A percentile compares a stretch with the other conserved stretches of the same genome.
phyloP scores from a whole-genome alignment of 2,113 vertebrate genomes.

The Myiopsitta monachus region DNA sequence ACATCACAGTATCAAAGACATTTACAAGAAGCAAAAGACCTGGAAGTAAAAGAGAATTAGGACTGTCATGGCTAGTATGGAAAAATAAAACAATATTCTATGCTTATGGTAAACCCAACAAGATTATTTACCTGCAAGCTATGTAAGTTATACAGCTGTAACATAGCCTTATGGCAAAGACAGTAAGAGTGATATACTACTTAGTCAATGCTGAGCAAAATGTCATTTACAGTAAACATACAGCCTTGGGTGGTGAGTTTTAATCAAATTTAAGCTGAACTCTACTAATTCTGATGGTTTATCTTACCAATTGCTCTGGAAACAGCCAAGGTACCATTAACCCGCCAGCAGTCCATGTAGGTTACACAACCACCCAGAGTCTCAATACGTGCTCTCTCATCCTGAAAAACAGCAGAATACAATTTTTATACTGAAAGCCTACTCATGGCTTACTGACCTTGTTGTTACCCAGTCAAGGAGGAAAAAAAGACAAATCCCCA shows the following conservation, averaged over 20 bases:
- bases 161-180: not conserved
- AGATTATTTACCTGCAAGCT: not conserved
- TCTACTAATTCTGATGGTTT: not conserved
- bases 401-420: constrained; percentile 71
- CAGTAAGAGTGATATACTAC: not conserved
- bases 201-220: not conserved
- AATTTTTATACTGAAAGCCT: not conserved
- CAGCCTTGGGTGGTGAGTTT: not conserved
- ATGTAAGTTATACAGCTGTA: not conserved
- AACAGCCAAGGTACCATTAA: constrained; percentile 96
- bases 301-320: constrained; percentile 93
- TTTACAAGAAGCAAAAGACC: not conserved
- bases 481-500: not conserved
- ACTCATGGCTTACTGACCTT: not conserved
- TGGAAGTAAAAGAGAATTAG: not conserved
- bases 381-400: constrained; percentile 90
- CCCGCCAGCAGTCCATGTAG: constrained; percentile 94
- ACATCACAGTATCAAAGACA: not conserved
- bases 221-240: not conserved
- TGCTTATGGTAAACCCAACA: not conserved
- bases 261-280: not conserved
- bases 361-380: constrained; percentile 89
- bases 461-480: not conserved
- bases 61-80: not conserved
- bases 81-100: not conserved